Evolutionary conservation across 1,140 invertebrate genomes (phyloP).

Genomic region (Nilaparvata lugens): DNA sequence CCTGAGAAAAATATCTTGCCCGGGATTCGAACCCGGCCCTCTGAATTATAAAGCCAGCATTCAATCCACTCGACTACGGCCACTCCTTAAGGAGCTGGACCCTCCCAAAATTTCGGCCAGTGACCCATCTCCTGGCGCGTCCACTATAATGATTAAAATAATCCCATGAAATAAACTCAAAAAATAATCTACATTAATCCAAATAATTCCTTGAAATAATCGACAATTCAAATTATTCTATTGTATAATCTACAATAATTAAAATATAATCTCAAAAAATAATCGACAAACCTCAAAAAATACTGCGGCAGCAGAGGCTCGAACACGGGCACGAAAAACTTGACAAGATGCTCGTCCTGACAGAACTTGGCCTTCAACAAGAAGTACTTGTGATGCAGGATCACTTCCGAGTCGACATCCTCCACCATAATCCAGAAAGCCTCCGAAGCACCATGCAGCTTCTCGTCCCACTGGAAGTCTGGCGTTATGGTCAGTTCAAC

Average conservation of each 20-base stretch:
- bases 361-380: slow-evolving; percentile 92
- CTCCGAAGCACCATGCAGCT: slow-evolving; percentile 90
- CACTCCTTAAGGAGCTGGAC: too few species aligned
- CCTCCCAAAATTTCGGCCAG: too few species aligned
- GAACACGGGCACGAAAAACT: slow-evolving; percentile 98
- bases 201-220: too few species aligned
- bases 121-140: too few species aligned
- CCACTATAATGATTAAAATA: too few species aligned
- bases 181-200: too few species aligned
- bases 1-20: too few species aligned
- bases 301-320: slow-evolving; percentile 98
- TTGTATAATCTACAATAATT: slow-evolving; percentile 32
- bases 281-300: slow-evolving; percentile 64
- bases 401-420: slow-evolving; percentile 92
- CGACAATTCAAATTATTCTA: too few species aligned
- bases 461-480: slow-evolving; percentile 99
- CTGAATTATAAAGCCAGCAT: too few species aligned
- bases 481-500: slow-evolving; percentile 98
- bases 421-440: slow-evolving; percentile 99
- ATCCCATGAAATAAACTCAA: too few species aligned
- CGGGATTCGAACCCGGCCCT: too few species aligned
- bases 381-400: slow-evolving; percentile 97
- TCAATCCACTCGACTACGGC: too few species aligned
- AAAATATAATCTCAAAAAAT: not conserved
- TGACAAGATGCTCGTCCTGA: slow-evolving; percentile 90